phyloP scores from a whole-genome alignment of 2,797 vertebrate genomes.

The Gallirallus australis region DNA sequence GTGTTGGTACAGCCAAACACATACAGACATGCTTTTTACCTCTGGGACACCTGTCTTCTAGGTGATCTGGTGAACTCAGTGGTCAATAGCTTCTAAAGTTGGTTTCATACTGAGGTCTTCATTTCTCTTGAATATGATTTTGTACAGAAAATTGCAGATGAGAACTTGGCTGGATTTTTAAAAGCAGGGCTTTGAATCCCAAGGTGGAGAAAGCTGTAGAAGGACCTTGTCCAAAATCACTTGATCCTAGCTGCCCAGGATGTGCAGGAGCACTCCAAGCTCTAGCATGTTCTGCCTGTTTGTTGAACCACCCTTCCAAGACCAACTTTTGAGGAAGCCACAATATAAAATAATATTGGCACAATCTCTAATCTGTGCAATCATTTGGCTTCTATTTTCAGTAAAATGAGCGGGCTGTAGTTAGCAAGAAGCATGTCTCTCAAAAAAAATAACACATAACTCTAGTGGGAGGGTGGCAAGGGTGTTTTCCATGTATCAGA shows the following conservation, averaged over 20 bases:
- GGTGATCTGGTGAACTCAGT: not conserved
- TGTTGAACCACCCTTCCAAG: not conserved
- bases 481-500: not conserved
- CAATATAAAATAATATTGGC: not conserved
- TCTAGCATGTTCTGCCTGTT: not conserved
- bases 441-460: not conserved
- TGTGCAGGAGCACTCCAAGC: not conserved
- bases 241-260: not conserved
- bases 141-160: not conserved
- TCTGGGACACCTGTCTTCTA: not conserved
- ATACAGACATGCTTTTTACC: not conserved
- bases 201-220: not conserved
- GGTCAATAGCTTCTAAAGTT: not conserved
- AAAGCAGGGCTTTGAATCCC: not conserved
- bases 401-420: not conserved
- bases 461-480: not conserved
- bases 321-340: not conserved
- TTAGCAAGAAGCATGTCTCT: not conserved
- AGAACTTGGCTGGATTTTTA: not conserved
- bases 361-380: not conserved
- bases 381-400: not conserved
- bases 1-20: not conserved
- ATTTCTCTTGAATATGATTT: not conserved
- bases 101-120: not conserved
- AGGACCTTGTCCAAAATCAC: not conserved